A percentile compares a stretch with the other conserved stretches of the same genome.
Evolutionary conservation across 30 jellyfish, hydroid and myxozoan species (phyloP).

Genomic region (Chrysaora quinquecirrha): DNA sequence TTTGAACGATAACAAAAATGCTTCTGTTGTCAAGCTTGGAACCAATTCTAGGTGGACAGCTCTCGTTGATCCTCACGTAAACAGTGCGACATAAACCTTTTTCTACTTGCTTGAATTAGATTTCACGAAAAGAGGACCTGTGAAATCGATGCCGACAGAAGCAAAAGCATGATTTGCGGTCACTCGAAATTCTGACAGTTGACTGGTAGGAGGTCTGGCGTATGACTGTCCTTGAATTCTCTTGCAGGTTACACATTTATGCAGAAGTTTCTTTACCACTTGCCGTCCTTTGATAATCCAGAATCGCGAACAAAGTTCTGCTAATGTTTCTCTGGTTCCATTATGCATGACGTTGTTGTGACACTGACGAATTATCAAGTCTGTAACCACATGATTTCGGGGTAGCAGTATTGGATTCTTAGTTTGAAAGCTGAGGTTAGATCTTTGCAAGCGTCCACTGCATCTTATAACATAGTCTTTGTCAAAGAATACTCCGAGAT

Average conservation of each 20-base stretch:
- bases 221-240: slow-evolving; percentile 27
- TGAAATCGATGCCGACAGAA: slow-evolving; percentile 30
- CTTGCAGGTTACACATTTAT: slow-evolving; percentile 8
- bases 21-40: neutral
- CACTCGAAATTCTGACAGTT: slow-evolving; percentile 52
- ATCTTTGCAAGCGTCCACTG: neutral
- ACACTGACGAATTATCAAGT: neutral
- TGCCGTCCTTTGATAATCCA: slow-evolving; percentile 65
- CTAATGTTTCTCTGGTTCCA: slow-evolving; percentile 35
- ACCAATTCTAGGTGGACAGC: slow-evolving; percentile 32
- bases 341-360: slow-evolving; percentile 1
- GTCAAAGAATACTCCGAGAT: neutral
- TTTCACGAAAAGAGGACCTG: slow-evolving; percentile 47
- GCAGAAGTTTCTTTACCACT: slow-evolving; percentile 12
- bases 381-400: neutral
- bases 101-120: neutral
- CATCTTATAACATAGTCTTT: neutral
- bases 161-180: slow-evolving; percentile 9
- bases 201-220: neutral
- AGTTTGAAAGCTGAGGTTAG: neutral
- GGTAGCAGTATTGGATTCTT: slow-evolving; percentile 14
- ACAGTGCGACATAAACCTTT: slow-evolving; percentile 32
- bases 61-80: slow-evolving; percentile 26
- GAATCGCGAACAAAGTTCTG: slow-evolving; percentile 49
- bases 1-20: slow-evolving; percentile 16